Percentiles rank a stretch among this genome's conserved stretches.
Evolutionary conservation across 2,888 invertebrate genomes (phyloP).

Genomic region (Ophion ventricosus): DNA sequence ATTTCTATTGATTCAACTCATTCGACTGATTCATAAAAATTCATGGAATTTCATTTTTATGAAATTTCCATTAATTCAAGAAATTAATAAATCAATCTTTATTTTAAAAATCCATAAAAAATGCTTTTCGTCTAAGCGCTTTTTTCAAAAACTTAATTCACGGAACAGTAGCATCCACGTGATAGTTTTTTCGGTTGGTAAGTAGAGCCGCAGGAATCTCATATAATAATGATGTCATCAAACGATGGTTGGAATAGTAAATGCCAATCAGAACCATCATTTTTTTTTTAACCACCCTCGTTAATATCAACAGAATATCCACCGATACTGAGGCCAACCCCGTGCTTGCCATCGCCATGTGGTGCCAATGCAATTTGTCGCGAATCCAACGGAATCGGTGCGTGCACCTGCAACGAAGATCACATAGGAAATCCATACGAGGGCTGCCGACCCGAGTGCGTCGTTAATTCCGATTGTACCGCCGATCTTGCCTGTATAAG

Average conservation of each 20-base stretch:
- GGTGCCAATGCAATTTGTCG: constrained; percentile 93
- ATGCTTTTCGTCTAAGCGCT: not conserved
- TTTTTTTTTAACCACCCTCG: not conserved
- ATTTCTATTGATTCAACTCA: too few species aligned
- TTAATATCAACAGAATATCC: constrained; percentile 61
- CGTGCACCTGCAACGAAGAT: constrained; percentile 85
- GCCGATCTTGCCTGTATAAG: constrained; percentile 88
- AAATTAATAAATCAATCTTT: too few species aligned
- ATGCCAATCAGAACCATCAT: not conserved
- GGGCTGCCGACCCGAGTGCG: constrained; percentile 89
- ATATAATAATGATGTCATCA: not conserved
- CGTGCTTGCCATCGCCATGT: constrained; percentile 92
- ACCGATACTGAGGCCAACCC: constrained; percentile 78
- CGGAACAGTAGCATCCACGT: too few species aligned
- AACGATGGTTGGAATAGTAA: not conserved
- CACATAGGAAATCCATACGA: constrained; percentile 87
- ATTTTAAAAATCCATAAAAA: not conserved
- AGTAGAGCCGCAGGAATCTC: not conserved
- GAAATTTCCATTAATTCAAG: too few species aligned
- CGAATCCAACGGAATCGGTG: constrained; percentile 84
- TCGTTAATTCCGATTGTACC: constrained; percentile 87
- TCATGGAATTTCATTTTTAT: too few species aligned
- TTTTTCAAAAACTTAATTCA: too few species aligned
- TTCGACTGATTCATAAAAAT: too few species aligned
- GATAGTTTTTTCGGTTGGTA: too few species aligned